Base-by-base conservation (phyloP, 2,797 vertebrate species). In the Gastrophryne carolinensis region DNA sequence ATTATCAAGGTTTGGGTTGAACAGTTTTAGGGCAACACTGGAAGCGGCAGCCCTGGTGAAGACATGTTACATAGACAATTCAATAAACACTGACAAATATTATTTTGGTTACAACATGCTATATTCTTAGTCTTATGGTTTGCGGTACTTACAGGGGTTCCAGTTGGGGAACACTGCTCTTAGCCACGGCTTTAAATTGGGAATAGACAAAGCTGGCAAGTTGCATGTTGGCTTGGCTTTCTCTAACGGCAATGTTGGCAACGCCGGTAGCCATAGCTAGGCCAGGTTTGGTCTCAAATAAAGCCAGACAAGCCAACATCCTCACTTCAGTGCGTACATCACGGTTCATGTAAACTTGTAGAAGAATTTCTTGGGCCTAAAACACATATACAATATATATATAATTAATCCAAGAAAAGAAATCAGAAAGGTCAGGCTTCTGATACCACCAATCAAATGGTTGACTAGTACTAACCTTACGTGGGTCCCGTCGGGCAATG, bases 251-350 rank as follows among this genome's bases (percentile, higher is more conserved):
- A 64, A 89, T 86, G 0, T 87, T 81, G 0, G 92, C 89, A 41
- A 96, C 76, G 0, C 84, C 87, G 44, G 85, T 89, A 58, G 97
- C 84, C 56, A 94, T 66, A 37, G 89, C 83, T 65, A 92, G 80
- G 0, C 89, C 71, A n/a, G 95, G 95, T 68, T 91, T 91, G 0
- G 92, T 87, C 70, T 94, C 90, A 66, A 97, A 92, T 65, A 97
- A 83, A 13, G 89, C 83, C 39, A 86, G 82, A 54, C 90, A 88
- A 41, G 94, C 91, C 79, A 88, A 60, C 86, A 93, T 94, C 69
- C 94, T 87, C 1, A 93, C 77, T 79, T 93, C 90, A 0, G 85
- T 5, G 11, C 83, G 74, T 52, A 90, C 80, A 0, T 82, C 81
- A 62, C 61, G 86, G 1, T 95, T 86, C 73, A 92, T 79, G 41